phyloP scores from a whole-genome alignment of 2,888 invertebrate genomes.

The Mesorhabditis sp. region DNA sequence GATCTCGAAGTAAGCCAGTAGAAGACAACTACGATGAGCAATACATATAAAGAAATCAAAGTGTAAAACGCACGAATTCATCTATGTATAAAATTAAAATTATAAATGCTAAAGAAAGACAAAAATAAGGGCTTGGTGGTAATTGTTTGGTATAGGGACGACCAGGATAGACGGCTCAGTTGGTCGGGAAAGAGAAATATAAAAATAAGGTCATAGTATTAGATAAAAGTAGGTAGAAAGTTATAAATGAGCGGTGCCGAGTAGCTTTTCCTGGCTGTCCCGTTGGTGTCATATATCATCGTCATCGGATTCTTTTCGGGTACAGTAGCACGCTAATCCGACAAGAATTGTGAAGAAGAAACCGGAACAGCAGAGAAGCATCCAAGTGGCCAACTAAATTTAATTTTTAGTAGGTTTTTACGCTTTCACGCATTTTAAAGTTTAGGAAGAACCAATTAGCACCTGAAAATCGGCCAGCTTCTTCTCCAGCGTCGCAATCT shows the following conservation, averaged over 20 bases:
- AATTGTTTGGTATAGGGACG: too few species aligned
- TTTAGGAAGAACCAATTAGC: neutral
- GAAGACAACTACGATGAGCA: too few species aligned
- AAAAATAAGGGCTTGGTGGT: too few species aligned
- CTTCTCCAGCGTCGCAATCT: constrained; percentile 51
- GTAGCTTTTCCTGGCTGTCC: neutral
- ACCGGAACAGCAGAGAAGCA: constrained; percentile 56
- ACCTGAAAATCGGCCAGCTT: constrained; percentile 58
- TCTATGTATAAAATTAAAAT: too few species aligned
- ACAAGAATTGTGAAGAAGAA: constrained; percentile 59
- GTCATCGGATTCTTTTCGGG: constrained; percentile 56
- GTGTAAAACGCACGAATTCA: too few species aligned
- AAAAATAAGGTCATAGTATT: too few species aligned
- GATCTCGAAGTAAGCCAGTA: too few species aligned
- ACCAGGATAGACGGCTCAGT: too few species aligned
- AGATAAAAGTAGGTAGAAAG: neutral
- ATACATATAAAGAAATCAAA: too few species aligned
- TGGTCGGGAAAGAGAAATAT: too few species aligned
- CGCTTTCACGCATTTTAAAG: neutral
- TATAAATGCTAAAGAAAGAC: too few species aligned
- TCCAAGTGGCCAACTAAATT: constrained; percentile 56
- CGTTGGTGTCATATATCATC: constrained; percentile 41
- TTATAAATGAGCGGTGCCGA: neutral
- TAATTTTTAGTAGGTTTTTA: neutral
- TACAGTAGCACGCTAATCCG: constrained; percentile 58